These are phyloP conservation scores for Smutsia gigantea DNA, from an alignment of 2,797 vertebrate genomes.

Conservation along the genomic window DNA sequence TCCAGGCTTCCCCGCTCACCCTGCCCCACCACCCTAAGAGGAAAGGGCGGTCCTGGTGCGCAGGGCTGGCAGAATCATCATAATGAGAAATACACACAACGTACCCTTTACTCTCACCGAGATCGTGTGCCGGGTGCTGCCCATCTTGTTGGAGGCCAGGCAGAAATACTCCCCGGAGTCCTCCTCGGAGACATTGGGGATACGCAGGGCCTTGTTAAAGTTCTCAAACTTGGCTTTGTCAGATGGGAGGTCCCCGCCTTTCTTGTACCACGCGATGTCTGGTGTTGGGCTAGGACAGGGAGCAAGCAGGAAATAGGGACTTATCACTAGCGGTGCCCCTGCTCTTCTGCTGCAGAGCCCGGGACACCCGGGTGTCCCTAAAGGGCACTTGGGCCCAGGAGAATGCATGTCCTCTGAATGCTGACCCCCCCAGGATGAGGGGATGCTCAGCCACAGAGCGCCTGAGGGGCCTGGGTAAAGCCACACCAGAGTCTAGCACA, in stretches of 20 bases:
- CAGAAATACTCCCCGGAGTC: constrained; percentile 96
- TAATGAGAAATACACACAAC: constrained; percentile 86
- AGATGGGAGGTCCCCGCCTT: constrained; percentile 93
- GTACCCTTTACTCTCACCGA: constrained; percentile 98
- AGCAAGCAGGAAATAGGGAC: background rate
- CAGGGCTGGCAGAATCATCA: background rate
- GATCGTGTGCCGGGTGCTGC: constrained; percentile 95
- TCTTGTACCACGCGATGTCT: constrained; percentile 97
- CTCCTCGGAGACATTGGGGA: constrained; percentile 94
- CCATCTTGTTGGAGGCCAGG: constrained; percentile 96
- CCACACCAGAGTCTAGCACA: background rate
- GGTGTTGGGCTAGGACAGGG: constrained; percentile 88
- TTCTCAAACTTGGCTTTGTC: constrained; percentile 93
- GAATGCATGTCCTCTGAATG: background rate
- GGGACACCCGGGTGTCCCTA: background rate
- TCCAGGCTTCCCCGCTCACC: background rate
- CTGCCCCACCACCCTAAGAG: background rate
- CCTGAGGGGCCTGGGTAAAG: background rate
- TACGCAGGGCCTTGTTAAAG: constrained; percentile 95
- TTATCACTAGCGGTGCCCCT: background rate
- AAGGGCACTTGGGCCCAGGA: background rate
- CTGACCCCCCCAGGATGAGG: background rate
- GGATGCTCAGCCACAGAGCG: background rate
- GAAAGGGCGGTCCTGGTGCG: background rate
- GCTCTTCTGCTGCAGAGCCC: background rate